Base-by-base conservation (phyloP, 2,113 vertebrate species). In the Paradisaea rubra region DNA sequence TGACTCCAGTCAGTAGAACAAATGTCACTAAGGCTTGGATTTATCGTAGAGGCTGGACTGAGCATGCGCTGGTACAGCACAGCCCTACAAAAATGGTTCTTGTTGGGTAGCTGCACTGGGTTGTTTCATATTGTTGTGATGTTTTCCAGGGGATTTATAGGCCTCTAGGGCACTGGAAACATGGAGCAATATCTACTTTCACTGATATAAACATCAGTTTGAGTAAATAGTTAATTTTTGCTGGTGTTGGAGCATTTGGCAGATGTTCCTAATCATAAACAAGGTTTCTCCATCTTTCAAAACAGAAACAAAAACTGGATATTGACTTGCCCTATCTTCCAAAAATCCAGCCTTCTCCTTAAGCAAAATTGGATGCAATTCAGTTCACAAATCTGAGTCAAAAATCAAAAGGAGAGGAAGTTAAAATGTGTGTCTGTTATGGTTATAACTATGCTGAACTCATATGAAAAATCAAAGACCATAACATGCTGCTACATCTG, bases 221-320 rank as follows among this genome's bases (percentile, higher is more conserved):
- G 63, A 91, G 54, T 89, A 97, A 97, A 96, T 31, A 96, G 92
- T 86, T 96, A 87, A 95, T 86, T 94, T 94, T 81, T 73, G 44
- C 54, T 90, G 41, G 66, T 93, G 47, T 91, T 74, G 81, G 41
- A 93, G 42, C 65, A 81, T 89, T 93, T 95, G 78, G 78, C 68
- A 6, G 50, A 82, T 89, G 88, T 81, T 86, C 28, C 31, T 42
- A 91, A 61, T 61, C 56, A 88, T 88, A 93, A 96, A 86, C 79
- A 95, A 81, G 44, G 30, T 66, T 76, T 60, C 54, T 89, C 33
- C 41, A 39, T 78, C 88, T 81, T 92, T 86, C 63, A 72, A 91
- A 96, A 85, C 66, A 82, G 83, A 82, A 71, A 4, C 22, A 76
- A 94, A 94, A 88, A 53, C 28, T 88, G 45, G 25, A 35, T 88